Base-by-base conservation (phyloP, 2,888 invertebrate species). In the Ellobium chinense region DNA sequence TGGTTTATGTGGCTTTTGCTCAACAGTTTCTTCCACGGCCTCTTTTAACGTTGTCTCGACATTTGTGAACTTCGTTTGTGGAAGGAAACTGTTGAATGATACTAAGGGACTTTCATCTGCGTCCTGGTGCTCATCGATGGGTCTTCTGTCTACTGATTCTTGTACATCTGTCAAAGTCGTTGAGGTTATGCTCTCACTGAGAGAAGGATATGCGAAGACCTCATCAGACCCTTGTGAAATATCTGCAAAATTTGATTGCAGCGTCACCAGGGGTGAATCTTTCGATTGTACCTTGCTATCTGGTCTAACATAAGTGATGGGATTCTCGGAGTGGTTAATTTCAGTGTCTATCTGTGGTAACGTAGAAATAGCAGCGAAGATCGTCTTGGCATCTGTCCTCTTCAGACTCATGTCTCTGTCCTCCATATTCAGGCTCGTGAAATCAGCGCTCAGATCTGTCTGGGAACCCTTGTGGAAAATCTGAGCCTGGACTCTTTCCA, bases 391-490 rank as follows among this genome's bases (percentile, higher is more conserved):
- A 7, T 77, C 39, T n/a, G 27, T 31, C 14, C 29, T 9, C 1
- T 31, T 39, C 3, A 78, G 62, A 21, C 62, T 70, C n/a, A 14
- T 29, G 54, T 78, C 78, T 31, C 78, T 69, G 31, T 78, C 78
- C 62, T 78, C 78, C 78, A 78, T 78, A 7, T 39, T 70, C 5
- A 78, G n/a, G n/a, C 46, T 36, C 4, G 72, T 63, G 5, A 60
- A 39, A 27, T 65, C 78, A 12, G 37, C 58, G 21, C 36, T 72
- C 24, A 79, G 14, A 24, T 79, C 72, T n/a, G 72, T 62, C 29
- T 79, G 78, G n/a, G 78, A 79, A 27, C 78, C 78, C 54, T 46
- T 65, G 58, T 72, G 63, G 29, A 65, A 72, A 1, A 5, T 54
- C 7, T 62, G 56, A 7, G 36, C 72, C 9, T 56, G 72, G 2